Evolutionary conservation across 2,113 vertebrate genomes (phyloP), one percentile per base, ranked within the genome.

Genomic region (Melanerpes aurifrons): DNA sequence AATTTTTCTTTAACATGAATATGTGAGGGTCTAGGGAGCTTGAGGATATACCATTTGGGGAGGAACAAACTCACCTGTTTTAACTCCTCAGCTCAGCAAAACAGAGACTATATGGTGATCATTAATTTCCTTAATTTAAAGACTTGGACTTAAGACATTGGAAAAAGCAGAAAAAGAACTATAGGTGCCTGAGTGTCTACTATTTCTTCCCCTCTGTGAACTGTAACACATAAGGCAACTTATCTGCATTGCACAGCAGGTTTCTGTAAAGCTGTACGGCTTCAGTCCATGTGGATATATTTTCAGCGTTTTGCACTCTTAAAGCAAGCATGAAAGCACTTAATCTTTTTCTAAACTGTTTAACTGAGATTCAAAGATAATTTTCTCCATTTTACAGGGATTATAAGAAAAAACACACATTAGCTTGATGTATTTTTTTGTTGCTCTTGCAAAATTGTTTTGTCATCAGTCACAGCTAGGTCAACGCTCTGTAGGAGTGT

Each of bases 11-110:
- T 31, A 15, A 58, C 37, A 18, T 16, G 17, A 87, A 54, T 5
- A n/a, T 1, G 0, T 22, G n/a, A 57, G 3, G 1, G 2, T 61
- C 67, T 40, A 62, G 67, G 84, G n/a, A 58, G 3, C 14, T 40
- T 76, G 32, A 15, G 43, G 81, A 47, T n/a, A 21, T 2, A 28
- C 26, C 18, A 53, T 5, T 4, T 57, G 11, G 4, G 8, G 10
- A 64, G 21, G 16, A 3, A 28, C 47, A 68, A 83, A n/a, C 10
- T 53, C 29, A 67, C 5, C 5, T 62, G 20, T n/a, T 93, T 82
- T 59, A 28, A 5, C 7, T 54, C 7, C 28, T 68, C 3, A 37
- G 4, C 26, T 77, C 31, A 80, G 9, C 9, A 82, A 48, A 29
- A 28, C 2, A 22, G 72, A 72, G 56, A 32, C 20, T 75, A 32